phyloP scores from a whole-genome alignment of 2,888 invertebrate species.

The Siphlonurus alternatus region DNA sequence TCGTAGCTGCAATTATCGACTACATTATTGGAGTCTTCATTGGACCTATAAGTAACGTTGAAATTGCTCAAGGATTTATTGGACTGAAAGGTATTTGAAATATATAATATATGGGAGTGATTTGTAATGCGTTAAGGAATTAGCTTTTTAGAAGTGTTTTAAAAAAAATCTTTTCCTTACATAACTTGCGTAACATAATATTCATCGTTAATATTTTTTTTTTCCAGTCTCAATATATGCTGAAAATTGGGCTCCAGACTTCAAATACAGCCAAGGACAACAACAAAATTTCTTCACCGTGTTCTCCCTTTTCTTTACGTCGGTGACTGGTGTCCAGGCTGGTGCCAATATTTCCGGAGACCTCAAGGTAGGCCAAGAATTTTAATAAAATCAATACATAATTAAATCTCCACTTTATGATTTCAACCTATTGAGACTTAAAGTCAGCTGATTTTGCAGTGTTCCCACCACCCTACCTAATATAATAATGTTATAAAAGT shows the following conservation, averaged over 20 bases:
- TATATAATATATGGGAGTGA: too few species aligned
- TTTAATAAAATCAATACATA: too few species aligned
- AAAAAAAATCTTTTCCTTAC: conserved; percentile 1
- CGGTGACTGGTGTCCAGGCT: conserved; percentile 92
- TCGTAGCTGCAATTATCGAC: conserved; percentile 72
- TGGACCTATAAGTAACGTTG: conserved; percentile 44
- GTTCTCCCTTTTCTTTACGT: conserved; percentile 94
- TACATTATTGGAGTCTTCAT: conserved; percentile 75
- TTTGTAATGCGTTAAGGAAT: conserved; percentile 26
- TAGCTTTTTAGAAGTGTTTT: conserved; percentile 31
- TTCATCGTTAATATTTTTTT: too few species aligned
- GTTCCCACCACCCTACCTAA: too few species aligned
- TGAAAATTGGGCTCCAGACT: conserved; percentile 50
- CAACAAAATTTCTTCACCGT: conserved; percentile 80
- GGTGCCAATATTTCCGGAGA: conserved; percentile 98
- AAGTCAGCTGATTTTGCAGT: too few species aligned
- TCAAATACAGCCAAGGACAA: conserved; percentile 43
- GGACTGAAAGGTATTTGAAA: conserved; percentile 63
- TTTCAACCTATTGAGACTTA: too few species aligned
- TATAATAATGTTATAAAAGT: too few species aligned
- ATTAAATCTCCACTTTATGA: too few species aligned
- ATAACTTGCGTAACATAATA: neutral
- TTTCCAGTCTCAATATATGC: conserved; percentile 45
- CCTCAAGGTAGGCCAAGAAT: conserved; percentile 44
- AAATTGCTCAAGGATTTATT: conserved; percentile 57